Base-by-base conservation (phyloP, 2,888 invertebrate genomes). In the Dione vanillae region DNA sequence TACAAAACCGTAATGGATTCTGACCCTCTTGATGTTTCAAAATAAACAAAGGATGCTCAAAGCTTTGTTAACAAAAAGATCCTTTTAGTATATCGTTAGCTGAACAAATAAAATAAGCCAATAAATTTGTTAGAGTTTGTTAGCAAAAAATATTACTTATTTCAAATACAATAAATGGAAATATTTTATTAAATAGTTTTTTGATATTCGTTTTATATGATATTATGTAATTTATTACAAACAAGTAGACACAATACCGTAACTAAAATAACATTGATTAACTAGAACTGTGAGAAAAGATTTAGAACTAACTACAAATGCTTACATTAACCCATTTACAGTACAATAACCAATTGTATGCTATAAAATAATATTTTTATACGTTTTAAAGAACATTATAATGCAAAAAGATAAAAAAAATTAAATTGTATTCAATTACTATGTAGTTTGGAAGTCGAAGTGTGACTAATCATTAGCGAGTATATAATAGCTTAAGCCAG, bases 41-140 rank as follows among this genome's bases (percentile, higher is more conserved):
- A 83, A 86, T 83, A 87, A 87, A 86, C 86, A 87, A 86, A 83
- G 83, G 83, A 82, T 78, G 79, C 79, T 78, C 77, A 77, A 65
- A 65, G 71, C 74, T 74, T 72, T 67, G 73, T 73, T 73, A 68
- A 74, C 72, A 72, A 74, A 74, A 72, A 72, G 72, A 72, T 70
- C 70, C 65, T 67, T 74, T 74, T 65, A 72, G 61, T 67, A 70
- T 67, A 65, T 72, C 67, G 65, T 74, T 74, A 74, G 62, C 45
- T 45, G 45, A 69, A 66, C 67, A 64, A 64, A 67, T 65, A 59
- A 67, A 72, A 67, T 70, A 59, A 67, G 67, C 58, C 41, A 73
- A 59, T 73, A 72, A 72, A 69, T 62, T 51, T 67, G 67, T 72
- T 54, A 65, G 45, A 56, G 20, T 69, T 64, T 54, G 43, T 51